Percentiles rank a stretch among this genome's conserved stretches.
Evolutionary conservation across 2,888 invertebrate species (phyloP).

Genomic region (Argyra leucocephala): DNA sequence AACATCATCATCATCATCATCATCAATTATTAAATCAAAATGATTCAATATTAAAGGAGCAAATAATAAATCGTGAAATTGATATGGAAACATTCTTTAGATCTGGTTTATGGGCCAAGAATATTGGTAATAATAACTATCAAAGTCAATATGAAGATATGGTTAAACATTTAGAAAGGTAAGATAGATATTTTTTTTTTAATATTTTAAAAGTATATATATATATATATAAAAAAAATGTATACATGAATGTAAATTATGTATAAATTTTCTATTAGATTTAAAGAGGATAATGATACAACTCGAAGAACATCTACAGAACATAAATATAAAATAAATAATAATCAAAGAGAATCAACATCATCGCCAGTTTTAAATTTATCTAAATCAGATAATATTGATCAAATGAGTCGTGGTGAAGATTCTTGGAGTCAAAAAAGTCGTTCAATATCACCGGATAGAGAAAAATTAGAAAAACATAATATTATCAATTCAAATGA

Average conservation of each 20-base stretch:
- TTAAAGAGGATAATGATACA: not conserved
- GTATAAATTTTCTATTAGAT: not conserved
- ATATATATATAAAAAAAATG: not conserved
- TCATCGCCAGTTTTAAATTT: constrained; percentile 7
- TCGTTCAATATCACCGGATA: constrained; percentile 3
- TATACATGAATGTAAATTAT: not conserved
- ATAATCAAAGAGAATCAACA: constrained; percentile 8
- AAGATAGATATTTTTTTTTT: not conserved
- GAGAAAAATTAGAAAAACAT: not conserved
- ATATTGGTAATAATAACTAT: constrained; percentile 4
- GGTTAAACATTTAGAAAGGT: constrained; percentile 11
- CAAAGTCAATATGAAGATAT: constrained; percentile 11
- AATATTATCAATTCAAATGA: not conserved
- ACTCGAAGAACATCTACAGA: not conserved
- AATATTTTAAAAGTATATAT: not conserved
- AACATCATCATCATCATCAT: not conserved
- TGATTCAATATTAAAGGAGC: not conserved
- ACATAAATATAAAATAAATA: not conserved
- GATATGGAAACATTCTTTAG: constrained; percentile 10
- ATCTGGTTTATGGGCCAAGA: constrained; percentile 8
- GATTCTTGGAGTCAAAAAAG: constrained; percentile 5
- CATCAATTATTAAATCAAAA: not conserved
- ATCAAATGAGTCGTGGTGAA: not conserved
- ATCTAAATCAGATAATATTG: not conserved
- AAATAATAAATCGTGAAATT: constrained; percentile 1